Evolutionary conservation across 1,140 invertebrate genomes (phyloP).

Genomic region (Neodiprion lecontei): DNA sequence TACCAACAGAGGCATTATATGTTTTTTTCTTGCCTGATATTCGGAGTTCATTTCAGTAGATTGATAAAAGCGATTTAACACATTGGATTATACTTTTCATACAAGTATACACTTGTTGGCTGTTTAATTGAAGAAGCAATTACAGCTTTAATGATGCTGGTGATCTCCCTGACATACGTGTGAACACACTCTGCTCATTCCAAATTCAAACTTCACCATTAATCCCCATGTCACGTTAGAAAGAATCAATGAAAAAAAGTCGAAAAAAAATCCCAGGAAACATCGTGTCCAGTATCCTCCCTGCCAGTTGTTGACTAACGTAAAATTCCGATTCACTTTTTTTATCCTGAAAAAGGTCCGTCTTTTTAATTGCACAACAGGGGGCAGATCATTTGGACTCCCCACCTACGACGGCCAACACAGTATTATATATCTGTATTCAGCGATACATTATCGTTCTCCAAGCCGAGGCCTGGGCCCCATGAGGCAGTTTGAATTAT

Average conservation of each 20-base stretch:
- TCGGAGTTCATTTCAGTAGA: not conserved
- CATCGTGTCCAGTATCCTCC: not conserved
- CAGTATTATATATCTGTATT: not conserved
- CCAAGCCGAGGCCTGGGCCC: not conserved
- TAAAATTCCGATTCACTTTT: not conserved
- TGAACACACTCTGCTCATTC: not conserved
- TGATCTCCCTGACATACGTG: too few relatives aligned
- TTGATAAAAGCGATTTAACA: not conserved
- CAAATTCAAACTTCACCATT: not conserved
- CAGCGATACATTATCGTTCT: slow-evolving; percentile 9
- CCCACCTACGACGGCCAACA: not conserved
- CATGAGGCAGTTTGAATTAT: slow-evolving; percentile 24
- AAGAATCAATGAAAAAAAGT: not conserved
- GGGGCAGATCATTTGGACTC: not conserved
- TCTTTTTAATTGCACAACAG: not conserved
- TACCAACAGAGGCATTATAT: too few relatives aligned
- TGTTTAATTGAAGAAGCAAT: too few relatives aligned
- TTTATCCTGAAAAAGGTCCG: not conserved
- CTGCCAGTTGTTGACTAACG: not conserved
- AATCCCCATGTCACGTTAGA: not conserved
- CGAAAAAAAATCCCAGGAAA: not conserved
- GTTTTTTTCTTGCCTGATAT: too few relatives aligned
- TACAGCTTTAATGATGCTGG: too few relatives aligned
- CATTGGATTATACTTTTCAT: too few relatives aligned
- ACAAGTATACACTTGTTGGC: too few relatives aligned